A percentile compares a stretch with the other conserved stretches of the same genome.
Evolutionary conservation across 1,140 invertebrate species (phyloP).

Genomic region (Goniozus legneri): DNA sequence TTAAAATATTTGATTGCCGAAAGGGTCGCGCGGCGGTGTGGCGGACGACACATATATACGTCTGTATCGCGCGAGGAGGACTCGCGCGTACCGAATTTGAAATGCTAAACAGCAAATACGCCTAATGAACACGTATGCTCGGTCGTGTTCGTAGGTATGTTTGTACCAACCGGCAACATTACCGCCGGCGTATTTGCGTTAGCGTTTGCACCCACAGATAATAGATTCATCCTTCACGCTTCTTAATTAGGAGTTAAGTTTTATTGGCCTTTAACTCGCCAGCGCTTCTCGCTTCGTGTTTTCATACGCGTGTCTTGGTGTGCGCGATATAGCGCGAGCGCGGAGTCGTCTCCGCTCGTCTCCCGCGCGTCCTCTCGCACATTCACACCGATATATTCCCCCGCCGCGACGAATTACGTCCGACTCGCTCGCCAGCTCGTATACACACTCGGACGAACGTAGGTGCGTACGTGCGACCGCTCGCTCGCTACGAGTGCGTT

Average conservation of each 20-base stretch:
- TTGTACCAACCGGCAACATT: slow-evolving; percentile 46
- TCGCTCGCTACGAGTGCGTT: not conserved
- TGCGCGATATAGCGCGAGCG: no score
- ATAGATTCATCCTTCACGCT: slow-evolving; percentile 55
- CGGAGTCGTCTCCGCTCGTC: slow-evolving; percentile 11
- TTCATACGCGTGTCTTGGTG: no score
- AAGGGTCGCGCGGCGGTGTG: slow-evolving; percentile 18
- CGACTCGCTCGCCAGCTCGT: slow-evolving; percentile 6
- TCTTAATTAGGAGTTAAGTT: slow-evolving; percentile 54
- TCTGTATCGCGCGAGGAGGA: slow-evolving; percentile 32
- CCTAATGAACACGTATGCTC: slow-evolving; percentile 55
- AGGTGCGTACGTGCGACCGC: slow-evolving; percentile 2
- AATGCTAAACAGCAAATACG: slow-evolving; percentile 55
- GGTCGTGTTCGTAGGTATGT: slow-evolving; percentile 41
- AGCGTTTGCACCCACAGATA: slow-evolving; percentile 37
- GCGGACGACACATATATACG: not conserved
- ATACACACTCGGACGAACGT: no score
- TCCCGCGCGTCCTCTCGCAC: slow-evolving; percentile 7
- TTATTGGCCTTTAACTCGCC: slow-evolving; percentile 47
- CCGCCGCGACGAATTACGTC: slow-evolving; percentile 21
- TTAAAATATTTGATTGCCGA: slow-evolving; percentile 56
- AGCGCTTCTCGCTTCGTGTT: no score
- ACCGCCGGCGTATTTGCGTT: slow-evolving; percentile 40
- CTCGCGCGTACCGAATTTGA: slow-evolving; percentile 46
- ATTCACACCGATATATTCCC: not conserved